These are phyloP conservation scores for Melanitta fusca DNA, from an alignment of 2,797 vertebrate genomes.

Conservation along the genomic window DNA sequence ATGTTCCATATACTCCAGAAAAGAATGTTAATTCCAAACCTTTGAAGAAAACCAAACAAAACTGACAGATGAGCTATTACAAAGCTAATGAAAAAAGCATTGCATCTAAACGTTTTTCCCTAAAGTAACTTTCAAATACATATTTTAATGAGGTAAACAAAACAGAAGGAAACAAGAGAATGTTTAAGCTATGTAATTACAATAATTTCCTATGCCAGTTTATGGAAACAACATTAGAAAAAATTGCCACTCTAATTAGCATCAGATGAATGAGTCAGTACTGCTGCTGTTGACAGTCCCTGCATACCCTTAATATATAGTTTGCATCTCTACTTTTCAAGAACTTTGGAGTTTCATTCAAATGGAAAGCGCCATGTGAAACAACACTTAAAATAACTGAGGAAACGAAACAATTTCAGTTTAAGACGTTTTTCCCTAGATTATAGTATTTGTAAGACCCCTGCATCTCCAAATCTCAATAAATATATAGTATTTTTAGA, in stretches of 20 bases:
- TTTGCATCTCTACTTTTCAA: not conserved
- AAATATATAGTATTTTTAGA: not conserved
- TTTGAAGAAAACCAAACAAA: constrained; percentile 63
- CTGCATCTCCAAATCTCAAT: not conserved
- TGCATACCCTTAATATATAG: fast-evolving
- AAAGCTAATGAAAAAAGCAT: not conserved
- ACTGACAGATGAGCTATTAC: not conserved
- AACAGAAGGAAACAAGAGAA: not conserved
- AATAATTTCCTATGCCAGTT: not conserved
- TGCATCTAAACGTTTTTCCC: not conserved
- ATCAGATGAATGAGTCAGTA: not conserved
- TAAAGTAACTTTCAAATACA: not conserved
- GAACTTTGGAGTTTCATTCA: not conserved
- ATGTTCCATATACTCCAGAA: constrained; percentile 96
- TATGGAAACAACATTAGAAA: not conserved
- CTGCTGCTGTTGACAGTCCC: not conserved
- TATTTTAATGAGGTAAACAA: not conserved
- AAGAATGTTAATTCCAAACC: constrained; percentile 96
- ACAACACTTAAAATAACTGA: not conserved
- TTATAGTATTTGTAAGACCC: not conserved
- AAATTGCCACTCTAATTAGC: not conserved
- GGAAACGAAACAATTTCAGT: not conserved
- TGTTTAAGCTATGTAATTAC: not conserved
- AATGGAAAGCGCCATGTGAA: not conserved
- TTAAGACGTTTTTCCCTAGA: fast-evolving